Evolutionary conservation across 2,888 invertebrate genomes (phyloP), one percentile per base, ranked within the genome.

Genomic region (Tupiocoris notatus): DNA sequence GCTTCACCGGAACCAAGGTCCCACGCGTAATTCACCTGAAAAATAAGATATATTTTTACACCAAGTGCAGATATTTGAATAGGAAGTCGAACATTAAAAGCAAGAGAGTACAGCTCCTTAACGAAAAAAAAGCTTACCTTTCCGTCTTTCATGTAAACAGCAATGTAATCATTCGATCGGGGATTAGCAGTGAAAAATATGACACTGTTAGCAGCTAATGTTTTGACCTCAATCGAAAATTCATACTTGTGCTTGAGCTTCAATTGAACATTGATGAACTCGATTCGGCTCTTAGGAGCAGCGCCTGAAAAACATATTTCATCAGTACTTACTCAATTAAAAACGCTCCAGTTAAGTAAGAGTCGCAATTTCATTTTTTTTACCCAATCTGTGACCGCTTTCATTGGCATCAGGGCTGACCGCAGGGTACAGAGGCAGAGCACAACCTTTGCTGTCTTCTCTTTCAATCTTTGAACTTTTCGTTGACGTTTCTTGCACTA

Each of bases 131-230:
- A 24, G 75, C 83, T 84, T 84, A 94, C 91, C 84, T 87, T 86
- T 56, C 94, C 95, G 66, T 91, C 88, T 79, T 88, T 87, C 83
- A 97, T 85, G 81, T 90, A 93, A 9, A 95, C 84, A 0, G 92
- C 90, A 0, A 94, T 88, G 82, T 91, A 91, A 82, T 93, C 91
- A 20, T 90, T 89, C 17, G 63, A 62, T 1, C 87, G 85, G 12
- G 85, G 85, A 75, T 91, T 89, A 0, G 89, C 85, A 0, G 91
- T 89, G 84, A 95, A 97, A 86, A 97, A 93, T 17, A 97, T 87
- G 3, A 96, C 86, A 0, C 96, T 96, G 75, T 93, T 90, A n/a
- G 86, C 85, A 77, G 88, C 88, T 76, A 88, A 87, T 0, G 95
- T 94, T 79, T 92, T 91, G 84, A 98, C 89, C 6, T 91, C 88